Base-by-base conservation (phyloP, 2,888 invertebrate species). In the Julus scandinavius region DNA sequence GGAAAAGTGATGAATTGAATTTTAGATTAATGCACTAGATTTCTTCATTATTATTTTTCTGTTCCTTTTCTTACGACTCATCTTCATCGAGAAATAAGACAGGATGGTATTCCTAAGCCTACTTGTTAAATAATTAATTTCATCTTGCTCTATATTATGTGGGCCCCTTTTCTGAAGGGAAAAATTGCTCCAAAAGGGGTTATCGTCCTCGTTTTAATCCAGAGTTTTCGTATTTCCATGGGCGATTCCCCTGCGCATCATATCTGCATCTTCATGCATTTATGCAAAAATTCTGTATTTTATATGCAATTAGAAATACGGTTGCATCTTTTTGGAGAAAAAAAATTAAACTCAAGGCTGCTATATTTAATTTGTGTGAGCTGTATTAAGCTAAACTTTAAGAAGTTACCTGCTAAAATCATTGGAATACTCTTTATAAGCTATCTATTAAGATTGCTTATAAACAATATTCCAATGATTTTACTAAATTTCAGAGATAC, bases 131-230 rank as follows among this genome's bases (percentile, higher is more conserved):
- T 54, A 54, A 15, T 54, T 54, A 54, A 54, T 54, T 54, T 17
- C 54, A 54, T 13, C 11, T 7, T 54, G 54, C 54, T 54, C 54
- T 11, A 13, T 3, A 11, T 54, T 11, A 13, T 6, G 13, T 17
- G 15, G 17, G 11, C 9, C 49, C 49, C 9, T 45, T 45, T 45
- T 11, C 54, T 54, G 54, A 54, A 45, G 54, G 54, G 17, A 2
- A 54, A 54, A n/a, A 63, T n/a, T 6, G 7, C 63, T 63, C n/a
- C 17, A n/a, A 63, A 63, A 63, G 17, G n/a, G 63, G 63, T 63
- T 63, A 63, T 63, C 63, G n/a, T 17, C 63, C 63, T 63, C 63
- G 63, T 15, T 63, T n/a, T 63, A 63, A 63, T 63, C 63, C 13
- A 20, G 4, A n/a, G 17, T 63, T 63, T 63, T 6, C 63, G 63